phyloP scores from a whole-genome alignment of 2,113 vertebrate species.

The Tenrec ecaudatus region DNA sequence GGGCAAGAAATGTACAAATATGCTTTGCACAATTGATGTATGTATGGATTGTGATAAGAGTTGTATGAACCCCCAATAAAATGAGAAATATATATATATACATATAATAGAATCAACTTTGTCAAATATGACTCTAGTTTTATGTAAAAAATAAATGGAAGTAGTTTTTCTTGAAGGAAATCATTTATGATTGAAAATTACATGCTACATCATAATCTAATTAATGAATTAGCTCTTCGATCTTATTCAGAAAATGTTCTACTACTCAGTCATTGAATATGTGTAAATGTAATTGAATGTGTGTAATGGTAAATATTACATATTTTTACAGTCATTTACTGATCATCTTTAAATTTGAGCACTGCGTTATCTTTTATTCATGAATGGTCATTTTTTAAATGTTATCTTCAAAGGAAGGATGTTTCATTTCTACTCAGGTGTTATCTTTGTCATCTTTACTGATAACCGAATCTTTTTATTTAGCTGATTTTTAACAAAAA shows the following conservation, averaged over 20 bases:
- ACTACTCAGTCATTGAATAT: neutral
- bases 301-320: neutral
- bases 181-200: neutral
- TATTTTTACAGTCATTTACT: neutral
- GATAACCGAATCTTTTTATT: neutral
- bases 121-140: neutral
- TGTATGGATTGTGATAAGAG: too few species aligned
- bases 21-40: too few species aligned
- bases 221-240: neutral
- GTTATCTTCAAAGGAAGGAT: neutral
- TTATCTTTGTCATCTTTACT: neutral
- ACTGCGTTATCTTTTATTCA: neutral
- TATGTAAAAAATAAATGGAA: neutral
- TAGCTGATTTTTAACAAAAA: neutral
- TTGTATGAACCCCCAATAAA: neutral
- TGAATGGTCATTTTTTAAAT: neutral
- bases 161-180: neutral
- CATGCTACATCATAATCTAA: neutral
- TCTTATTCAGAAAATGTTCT: neutral
- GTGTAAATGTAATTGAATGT: neutral
- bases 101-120: too few species aligned
- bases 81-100: neutral
- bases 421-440: neutral
- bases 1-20: too few species aligned
- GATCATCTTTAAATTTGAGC: neutral